These are phyloP conservation scores for Apodemia zela DNA, from an alignment of 2,888 invertebrate species.

Conservation along the genomic window DNA sequence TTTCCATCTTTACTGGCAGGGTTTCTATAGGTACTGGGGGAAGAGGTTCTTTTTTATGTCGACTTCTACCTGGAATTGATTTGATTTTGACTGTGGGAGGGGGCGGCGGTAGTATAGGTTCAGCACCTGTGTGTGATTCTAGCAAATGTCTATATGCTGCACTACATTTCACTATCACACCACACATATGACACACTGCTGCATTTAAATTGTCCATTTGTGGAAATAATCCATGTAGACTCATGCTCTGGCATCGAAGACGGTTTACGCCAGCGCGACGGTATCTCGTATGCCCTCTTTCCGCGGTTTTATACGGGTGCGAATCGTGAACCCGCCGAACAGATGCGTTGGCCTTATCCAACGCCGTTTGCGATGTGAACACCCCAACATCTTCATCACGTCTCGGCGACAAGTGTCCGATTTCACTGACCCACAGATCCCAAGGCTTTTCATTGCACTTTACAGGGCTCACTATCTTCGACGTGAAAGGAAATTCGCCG, in stretches of 20 bases:
- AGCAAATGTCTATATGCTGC: slow-evolving; percentile 87
- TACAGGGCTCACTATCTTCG: slow-evolving; percentile 68
- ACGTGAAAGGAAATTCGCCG: slow-evolving; percentile 61
- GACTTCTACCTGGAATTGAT: slow-evolving; percentile 51
- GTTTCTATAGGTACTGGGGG: slow-evolving; percentile 58
- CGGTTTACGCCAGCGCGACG: slow-evolving; percentile 76
- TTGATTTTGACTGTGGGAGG: slow-evolving; percentile 57
- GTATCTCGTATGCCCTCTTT: slow-evolving; percentile 42
- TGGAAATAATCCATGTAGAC: slow-evolving; percentile 88
- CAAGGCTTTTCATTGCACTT: slow-evolving; percentile 76
- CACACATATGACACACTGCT: slow-evolving; percentile 89
- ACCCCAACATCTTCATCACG: slow-evolving; percentile 57
- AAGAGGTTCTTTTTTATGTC: slow-evolving; percentile 66
- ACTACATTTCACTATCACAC: slow-evolving; percentile 88
- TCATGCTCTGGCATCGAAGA: slow-evolving; percentile 82
- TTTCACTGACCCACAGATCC: slow-evolving; percentile 75
- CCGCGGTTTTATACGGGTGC: slow-evolving; percentile 55
- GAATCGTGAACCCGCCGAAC: slow-evolving; percentile 49
- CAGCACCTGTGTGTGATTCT: slow-evolving; percentile 70
- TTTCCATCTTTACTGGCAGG: slow-evolving; percentile 58
- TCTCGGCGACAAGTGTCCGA: slow-evolving; percentile 70
- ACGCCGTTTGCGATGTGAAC: slow-evolving; percentile 53
- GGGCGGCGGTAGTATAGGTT: slow-evolving; percentile 69
- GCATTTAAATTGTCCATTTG: slow-evolving; percentile 88
- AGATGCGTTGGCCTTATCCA: slow-evolving; percentile 52